A percentile compares a stretch with the other conserved stretches of the same genome.
Conservation (phyloP, 2,797 vertebrate genomes). For the Gymnoscopelus microlampas region DNA sequence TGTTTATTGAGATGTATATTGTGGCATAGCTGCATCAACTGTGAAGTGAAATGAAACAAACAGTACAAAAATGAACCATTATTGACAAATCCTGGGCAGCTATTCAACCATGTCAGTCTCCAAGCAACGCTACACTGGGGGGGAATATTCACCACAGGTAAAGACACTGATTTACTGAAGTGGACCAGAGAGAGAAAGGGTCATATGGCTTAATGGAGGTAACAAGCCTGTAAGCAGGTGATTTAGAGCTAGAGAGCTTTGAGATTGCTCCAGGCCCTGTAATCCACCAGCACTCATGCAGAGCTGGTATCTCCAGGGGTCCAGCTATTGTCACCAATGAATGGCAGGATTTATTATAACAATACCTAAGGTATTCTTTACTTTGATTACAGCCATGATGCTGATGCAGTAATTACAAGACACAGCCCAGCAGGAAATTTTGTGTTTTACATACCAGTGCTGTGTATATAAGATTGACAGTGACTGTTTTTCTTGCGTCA, state of each 20-base stretch:
- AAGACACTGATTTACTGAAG: slow-evolving; percentile 15
- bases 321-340: too few relatives aligned
- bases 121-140: neutral
- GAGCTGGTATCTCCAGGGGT: slow-evolving; percentile 17
- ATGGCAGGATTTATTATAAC: too few relatives aligned
- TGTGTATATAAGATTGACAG: too few relatives aligned
- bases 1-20: slow-evolving; percentile 39
- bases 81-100: slow-evolving; percentile 3
- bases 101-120: slow-evolving; percentile 12
- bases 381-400: too few relatives aligned
- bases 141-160: slow-evolving; percentile 17
- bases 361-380: too few relatives aligned
- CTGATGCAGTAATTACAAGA: too few relatives aligned
- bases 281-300: slow-evolving; percentile 14
- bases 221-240: slow-evolving; percentile 18
- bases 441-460: too few relatives aligned
- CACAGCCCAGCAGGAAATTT: too few relatives aligned
- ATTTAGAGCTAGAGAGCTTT: neutral
- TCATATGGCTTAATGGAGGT: neutral
- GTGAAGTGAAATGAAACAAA: neutral
- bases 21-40: slow-evolving; percentile 12
- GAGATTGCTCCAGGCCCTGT: slow-evolving; percentile 10
- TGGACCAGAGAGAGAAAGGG: slow-evolving; percentile 7
- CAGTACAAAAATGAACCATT: slow-evolving; percentile 21
- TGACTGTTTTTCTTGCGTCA: too few relatives aligned